phyloP scores from a whole-genome alignment of 2,113 vertebrate species.

The Pantherophis guttatus region DNA sequence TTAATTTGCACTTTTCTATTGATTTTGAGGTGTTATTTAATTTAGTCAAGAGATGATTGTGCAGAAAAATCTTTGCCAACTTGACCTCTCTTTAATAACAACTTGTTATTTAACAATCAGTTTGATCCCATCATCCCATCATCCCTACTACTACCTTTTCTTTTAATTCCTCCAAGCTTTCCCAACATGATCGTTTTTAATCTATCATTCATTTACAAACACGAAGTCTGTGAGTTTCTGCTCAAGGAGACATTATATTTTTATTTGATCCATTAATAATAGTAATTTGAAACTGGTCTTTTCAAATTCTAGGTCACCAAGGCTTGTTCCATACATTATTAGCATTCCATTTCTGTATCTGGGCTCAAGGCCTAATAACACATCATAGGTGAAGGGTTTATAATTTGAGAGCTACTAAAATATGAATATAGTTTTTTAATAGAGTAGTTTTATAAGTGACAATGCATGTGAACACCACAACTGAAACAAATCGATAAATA shows the following conservation, averaged over 20 bases:
- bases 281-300: too few relatives aligned
- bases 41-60: neutral
- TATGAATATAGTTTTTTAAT: too few relatives aligned
- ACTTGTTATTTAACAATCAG: neutral
- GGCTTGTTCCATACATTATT: too few relatives aligned
- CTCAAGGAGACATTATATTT: neutral
- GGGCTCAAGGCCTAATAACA: too few relatives aligned
- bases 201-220: neutral
- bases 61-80: neutral
- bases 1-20: neutral
- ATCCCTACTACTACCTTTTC: neutral
- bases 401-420: too few relatives aligned
- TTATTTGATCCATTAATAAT: neutral
- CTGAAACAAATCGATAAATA: too few relatives aligned
- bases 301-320: too few relatives aligned
- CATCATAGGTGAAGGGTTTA: too few relatives aligned
- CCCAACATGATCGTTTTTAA: neutral
- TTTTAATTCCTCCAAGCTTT: neutral
- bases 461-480: too few relatives aligned
- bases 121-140: neutral
- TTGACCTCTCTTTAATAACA: neutral
- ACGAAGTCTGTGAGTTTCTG: neutral
- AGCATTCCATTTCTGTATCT: too few relatives aligned
- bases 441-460: too few relatives aligned
- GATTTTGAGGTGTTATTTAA: neutral